Evolutionary conservation across 2,888 invertebrate genomes (phyloP).

Genomic region (Allophyes oxyacanthae): DNA sequence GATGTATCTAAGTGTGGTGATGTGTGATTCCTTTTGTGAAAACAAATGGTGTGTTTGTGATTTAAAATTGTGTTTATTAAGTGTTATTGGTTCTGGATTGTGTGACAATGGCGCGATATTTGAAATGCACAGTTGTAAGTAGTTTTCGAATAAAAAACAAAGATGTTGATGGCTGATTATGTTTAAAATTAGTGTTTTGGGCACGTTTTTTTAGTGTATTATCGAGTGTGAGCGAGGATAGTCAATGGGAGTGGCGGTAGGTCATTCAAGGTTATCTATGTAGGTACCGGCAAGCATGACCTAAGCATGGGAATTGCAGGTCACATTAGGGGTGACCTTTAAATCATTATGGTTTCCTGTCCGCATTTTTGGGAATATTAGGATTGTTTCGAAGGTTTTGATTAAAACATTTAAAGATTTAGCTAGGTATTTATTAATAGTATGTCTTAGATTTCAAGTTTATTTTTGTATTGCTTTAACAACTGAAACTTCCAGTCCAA

Average conservation of each 20-base stretch:
- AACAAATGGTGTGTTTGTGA: conserved; percentile 58
- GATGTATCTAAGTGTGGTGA: conserved; percentile 65
- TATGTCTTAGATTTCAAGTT: no score
- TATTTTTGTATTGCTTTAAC: no score
- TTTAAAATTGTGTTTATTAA: conserved; percentile 40
- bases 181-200: conserved; percentile 8
- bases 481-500: no score
- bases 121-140: conserved; percentile 69
- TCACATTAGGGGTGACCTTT: conserved; percentile 85
- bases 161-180: conserved; percentile 3
- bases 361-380: not conserved
- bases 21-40: conserved; percentile 49
- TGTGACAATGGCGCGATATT: conserved; percentile 75
- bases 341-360: conserved; percentile 25
- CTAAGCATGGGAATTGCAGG: conserved; percentile 72
- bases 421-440: no score
- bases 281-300: conserved; percentile 82
- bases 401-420: no score
- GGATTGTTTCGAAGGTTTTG: not conserved
- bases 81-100: conserved; percentile 52
- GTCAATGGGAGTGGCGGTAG: conserved; percentile 66
- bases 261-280: conserved; percentile 87
- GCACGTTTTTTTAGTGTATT: conserved; percentile 22
- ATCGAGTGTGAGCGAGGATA: conserved; percentile 20
- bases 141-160: conserved; percentile 12